These are phyloP conservation scores for Drosophila ficusphila DNA, from an alignment of 1,140 invertebrate genomes.

Conservation along the genomic window DNA sequence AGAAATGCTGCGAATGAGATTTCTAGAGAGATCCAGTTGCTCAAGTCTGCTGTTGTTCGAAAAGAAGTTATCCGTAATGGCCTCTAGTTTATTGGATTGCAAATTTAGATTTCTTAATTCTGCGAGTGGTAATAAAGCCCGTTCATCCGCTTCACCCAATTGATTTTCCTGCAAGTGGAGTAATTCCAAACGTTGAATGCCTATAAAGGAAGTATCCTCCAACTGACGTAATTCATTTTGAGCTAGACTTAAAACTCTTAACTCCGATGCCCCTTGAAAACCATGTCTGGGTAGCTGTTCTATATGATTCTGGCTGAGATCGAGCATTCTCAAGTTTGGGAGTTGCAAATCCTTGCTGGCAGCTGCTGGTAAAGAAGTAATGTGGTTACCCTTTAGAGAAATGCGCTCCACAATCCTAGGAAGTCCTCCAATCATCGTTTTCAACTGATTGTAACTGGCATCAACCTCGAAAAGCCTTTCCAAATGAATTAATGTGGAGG, in stretches of 20 bases:
- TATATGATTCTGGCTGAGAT: constrained; percentile 91
- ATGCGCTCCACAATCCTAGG: constrained; percentile 91
- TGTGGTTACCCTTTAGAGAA: constrained; percentile 90
- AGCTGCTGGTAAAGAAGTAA: constrained; percentile 87
- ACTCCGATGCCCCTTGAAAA: constrained; percentile 88
- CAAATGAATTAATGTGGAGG: constrained; percentile 90
- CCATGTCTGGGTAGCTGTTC: constrained; percentile 88
- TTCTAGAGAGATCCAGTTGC: constrained; percentile 90
- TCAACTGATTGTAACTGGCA: constrained; percentile 90
- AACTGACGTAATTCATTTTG: constrained; percentile 90
- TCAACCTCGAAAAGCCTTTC: constrained; percentile 91
- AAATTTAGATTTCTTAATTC: constrained; percentile 89
- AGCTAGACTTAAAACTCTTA: constrained; percentile 90
- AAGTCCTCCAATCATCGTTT: constrained; percentile 89
- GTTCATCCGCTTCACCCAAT: constrained; percentile 88
- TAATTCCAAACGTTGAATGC: constrained; percentile 89
- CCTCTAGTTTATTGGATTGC: constrained; percentile 90
- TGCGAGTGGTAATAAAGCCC: constrained; percentile 87
- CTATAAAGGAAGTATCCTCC: constrained; percentile 89
- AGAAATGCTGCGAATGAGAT: constrained; percentile 89
- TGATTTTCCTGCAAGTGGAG: constrained; percentile 92
- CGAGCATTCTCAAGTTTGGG: constrained; percentile 89
- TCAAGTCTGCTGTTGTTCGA: constrained; percentile 88
- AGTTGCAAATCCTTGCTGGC: constrained; percentile 89
- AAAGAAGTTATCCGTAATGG: constrained; percentile 88